Conservation (phyloP, 2,113 vertebrate genomes). For the Argyrosomus japonicus region DNA sequence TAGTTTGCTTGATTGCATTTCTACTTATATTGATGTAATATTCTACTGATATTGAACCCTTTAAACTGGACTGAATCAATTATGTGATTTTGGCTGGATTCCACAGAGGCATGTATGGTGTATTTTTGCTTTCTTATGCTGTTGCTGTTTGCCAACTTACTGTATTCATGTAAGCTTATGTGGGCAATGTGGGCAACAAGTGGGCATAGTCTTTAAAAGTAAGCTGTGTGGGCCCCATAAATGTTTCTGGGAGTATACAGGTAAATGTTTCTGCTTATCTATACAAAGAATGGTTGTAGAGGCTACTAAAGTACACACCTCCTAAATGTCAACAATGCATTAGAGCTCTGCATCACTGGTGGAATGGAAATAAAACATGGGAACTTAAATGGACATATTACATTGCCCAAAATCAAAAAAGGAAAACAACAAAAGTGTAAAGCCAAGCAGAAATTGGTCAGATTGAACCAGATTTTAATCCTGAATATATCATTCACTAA, state of each 20-base stretch:
- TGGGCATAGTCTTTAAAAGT: not conserved
- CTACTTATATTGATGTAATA: not conserved
- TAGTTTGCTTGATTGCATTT: slow-evolving; percentile 4
- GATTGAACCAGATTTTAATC: too few relatives aligned
- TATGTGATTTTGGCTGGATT: not conserved
- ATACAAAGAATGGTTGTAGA: not conserved
- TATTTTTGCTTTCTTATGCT: not conserved
- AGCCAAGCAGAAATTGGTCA: too few relatives aligned
- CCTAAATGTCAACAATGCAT: not conserved
- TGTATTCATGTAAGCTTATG: not conserved
- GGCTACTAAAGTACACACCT: not conserved
- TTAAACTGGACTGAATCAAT: not conserved
- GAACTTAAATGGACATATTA: too few relatives aligned
- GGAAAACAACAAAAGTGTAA: too few relatives aligned
- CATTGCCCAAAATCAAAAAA: too few relatives aligned
- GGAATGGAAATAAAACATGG: not conserved
- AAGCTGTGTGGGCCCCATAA: not conserved
- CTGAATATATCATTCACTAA: too few relatives aligned
- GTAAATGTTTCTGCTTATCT: not conserved
- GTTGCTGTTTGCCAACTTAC: not conserved
- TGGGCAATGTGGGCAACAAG: not conserved
- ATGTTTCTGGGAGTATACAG: not conserved
- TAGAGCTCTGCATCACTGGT: not conserved
- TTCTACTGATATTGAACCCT: not conserved
- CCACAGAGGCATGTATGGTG: not conserved